Base-by-base conservation (phyloP, 2,113 vertebrate species). In the Indicator maculatus region DNA sequence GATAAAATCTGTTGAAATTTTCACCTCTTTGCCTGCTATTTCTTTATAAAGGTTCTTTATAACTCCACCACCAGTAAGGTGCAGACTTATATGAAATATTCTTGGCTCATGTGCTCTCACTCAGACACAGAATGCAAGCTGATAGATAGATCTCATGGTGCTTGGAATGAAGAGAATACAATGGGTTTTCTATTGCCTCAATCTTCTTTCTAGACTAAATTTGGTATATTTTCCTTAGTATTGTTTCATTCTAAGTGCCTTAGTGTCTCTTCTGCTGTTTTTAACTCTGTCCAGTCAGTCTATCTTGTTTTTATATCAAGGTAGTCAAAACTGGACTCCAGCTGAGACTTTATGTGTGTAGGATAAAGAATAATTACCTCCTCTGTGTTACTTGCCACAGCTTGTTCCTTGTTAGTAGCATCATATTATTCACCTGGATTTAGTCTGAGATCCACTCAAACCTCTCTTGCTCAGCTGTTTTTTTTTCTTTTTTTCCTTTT, bases 351-450 rank as follows among this genome's bases (percentile, higher is more conserved):
- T 69, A 30, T 41, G 16, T 30, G 28, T 71, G 47, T 30, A 91
- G 60, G 31, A 81, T 63, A 70, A 91, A 92, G 55, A 95, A 58
- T 66, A 94, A 93, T 55, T 89, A 44, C 38, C n/a, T 94, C 15
- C 21, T 77, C 56, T 86, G 64, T 90, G 31, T 74, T 74, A 86
- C 56, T 83, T 61, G 24, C 47, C 55, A 59, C 67, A 91, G 70
- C 75, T 45, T 89, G 69, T 56, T 90, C 41, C 69, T 90, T 80
- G 33, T 77, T 90, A 93, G 83, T 52, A 71, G 5, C 41, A 90
- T 91, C 36, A 73, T 10, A 77, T 88, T 93, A 91, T 96, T 90
- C 76, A 92, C 76, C 60, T 83, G 79, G 67, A 52, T 63, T 91
- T 90, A 77, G 82, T 89, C 72, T 94, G 78, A 53, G 27, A 73